Evolutionary conservation across 1,140 invertebrate genomes (phyloP).

Genomic region (Homalodisca vitripennis): DNA sequence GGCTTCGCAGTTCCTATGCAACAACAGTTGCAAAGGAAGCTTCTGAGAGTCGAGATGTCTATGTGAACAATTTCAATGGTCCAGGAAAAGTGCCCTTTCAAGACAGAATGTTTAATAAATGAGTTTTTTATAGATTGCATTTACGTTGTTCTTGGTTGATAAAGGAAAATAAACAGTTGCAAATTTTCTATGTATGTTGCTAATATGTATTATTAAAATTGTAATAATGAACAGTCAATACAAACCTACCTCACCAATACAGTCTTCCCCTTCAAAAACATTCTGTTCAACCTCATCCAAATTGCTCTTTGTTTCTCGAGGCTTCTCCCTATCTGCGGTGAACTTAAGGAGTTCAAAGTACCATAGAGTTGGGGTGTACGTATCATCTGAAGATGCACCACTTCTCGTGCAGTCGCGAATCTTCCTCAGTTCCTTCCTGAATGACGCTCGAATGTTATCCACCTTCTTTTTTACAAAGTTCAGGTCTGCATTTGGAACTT

Average conservation of each 20-base stretch:
- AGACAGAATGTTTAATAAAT: constrained; percentile 23
- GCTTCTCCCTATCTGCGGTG: constrained; percentile 34
- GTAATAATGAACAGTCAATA: background rate
- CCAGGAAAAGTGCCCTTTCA: constrained; percentile 28
- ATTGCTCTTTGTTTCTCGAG: constrained; percentile 15
- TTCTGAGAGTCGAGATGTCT: constrained; percentile 24
- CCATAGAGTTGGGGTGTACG: constrained; percentile 45
- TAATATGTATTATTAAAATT: background rate
- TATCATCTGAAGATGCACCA: constrained; percentile 39
- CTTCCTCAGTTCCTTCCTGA: constrained; percentile 44
- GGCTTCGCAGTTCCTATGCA: background rate
- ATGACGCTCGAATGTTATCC: constrained; percentile 35
- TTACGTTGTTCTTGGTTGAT: too few relatives aligned
- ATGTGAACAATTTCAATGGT: constrained; percentile 27
- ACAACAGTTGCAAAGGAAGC: constrained; percentile 15
- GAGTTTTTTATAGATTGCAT: too few relatives aligned
- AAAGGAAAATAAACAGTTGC: background rate
- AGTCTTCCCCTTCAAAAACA: background rate
- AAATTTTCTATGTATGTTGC: background rate
- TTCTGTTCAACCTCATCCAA: constrained; percentile 4
- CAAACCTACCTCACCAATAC: background rate
- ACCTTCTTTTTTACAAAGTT: constrained; percentile 38
- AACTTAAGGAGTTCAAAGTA: constrained; percentile 43
- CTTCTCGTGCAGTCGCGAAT: constrained; percentile 39
- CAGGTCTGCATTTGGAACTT: constrained; percentile 29